These are phyloP conservation scores for Pipistrellus pygmaeus DNA, from an alignment of 2,797 vertebrate species.

Conservation along the genomic window DNA sequence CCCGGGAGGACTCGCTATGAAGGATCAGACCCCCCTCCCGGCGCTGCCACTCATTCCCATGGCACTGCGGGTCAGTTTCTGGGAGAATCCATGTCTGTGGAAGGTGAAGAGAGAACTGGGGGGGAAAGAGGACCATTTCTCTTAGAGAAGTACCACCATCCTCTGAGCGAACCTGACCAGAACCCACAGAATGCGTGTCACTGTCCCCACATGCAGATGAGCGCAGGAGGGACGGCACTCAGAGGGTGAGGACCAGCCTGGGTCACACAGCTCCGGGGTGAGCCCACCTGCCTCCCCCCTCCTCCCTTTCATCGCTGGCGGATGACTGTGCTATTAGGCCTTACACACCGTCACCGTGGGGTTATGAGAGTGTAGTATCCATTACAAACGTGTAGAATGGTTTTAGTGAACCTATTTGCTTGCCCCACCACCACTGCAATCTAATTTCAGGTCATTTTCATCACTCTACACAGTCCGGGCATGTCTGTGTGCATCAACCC, in stretches of 20 bases:
- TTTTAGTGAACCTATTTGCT: neutral
- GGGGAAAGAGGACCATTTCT: neutral
- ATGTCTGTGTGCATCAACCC: fast-evolving
- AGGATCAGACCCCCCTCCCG: neutral
- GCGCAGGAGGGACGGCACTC: neutral
- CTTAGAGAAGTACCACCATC: neutral
- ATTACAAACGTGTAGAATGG: fast-evolving
- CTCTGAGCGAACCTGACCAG: neutral
- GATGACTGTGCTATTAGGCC: neutral
- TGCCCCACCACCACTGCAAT: neutral
- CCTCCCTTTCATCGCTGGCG: neutral
- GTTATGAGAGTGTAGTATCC: neutral
- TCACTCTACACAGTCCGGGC: too few species aligned
- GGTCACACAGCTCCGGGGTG: fast-evolving
- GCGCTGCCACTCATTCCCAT: neutral
- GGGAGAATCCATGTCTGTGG: neutral
- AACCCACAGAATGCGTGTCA: fast-evolving
- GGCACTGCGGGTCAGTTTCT: neutral
- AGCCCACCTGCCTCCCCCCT: neutral
- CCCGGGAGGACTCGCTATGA: neutral
- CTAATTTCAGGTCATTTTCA: neutral
- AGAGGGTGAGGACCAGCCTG: fast-evolving
- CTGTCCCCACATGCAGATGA: neutral
- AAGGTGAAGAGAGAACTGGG: neutral
- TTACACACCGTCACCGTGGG: neutral